Base-by-base conservation (phyloP, 92 coral and sea anemone genomes). In the Epizoanthus stellaris region DNA sequence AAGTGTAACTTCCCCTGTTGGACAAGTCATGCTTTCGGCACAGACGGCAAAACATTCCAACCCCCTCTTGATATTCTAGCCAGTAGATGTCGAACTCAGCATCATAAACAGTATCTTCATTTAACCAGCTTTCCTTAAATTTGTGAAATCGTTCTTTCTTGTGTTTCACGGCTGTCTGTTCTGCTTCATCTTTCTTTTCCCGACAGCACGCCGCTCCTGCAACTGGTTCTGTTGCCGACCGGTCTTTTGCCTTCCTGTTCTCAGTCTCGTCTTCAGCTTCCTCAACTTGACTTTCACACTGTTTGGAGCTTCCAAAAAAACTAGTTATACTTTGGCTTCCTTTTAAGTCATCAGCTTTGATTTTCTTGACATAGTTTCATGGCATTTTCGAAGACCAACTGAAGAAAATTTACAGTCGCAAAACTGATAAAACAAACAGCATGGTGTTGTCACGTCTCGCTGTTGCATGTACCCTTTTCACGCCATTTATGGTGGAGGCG, bases 191-290 rank as follows among this genome's bases (percentile, higher is more conserved):
- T 73, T 73, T 5, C 58, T 43, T 71, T 49, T 73, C 62, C 39
- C 20, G 39, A 30, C 36, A 30, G 9, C 13, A 70, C 34, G 76
- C 58, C 76, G 49, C 57, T 49, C 25, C 77, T 72, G 77, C 61
- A 73, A 39, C 21, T 39, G 19, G 77, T 73, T 73, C 39, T 71
- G 77, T 47, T 73, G 77, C 52, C 21, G 77, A 73, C 40, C 62
- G 19, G 77, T 45, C 40, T 73, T 73, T 73, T 49, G 19, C n/a
- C 62, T 73, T 73, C 21, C 77, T 73, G n/a, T 0, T 73, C 23
- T 73, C 64, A 73, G 43, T 25, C 45, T 52, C 79, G n/a, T 72
- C 76, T 72, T 72, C 60, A 45, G 38, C 36, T 30, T 30, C 36
- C 36, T 30, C 36, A 30, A 30, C 60, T 72, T 72, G 60, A 52